phyloP scores from a whole-genome alignment of 1,140 invertebrate species.

The Dendroctonus ponderosae region DNA sequence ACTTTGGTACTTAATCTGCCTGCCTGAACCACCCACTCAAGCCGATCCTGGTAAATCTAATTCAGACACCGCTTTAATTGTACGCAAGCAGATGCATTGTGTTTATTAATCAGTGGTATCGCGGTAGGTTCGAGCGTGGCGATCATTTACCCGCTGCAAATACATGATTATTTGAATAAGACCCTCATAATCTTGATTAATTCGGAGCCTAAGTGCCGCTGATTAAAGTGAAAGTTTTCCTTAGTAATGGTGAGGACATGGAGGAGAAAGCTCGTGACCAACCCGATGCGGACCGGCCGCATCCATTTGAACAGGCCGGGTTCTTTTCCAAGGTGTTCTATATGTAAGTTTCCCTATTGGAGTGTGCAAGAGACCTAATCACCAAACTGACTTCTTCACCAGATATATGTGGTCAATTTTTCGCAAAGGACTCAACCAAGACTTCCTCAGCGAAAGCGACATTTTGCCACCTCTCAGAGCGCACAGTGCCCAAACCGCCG shows the following conservation, averaged over 20 bases:
- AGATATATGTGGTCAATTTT: conserved; percentile 44
- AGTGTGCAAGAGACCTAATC: no score
- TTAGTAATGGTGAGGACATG: not conserved
- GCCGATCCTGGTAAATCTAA: no score
- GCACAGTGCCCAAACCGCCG: conserved; percentile 46
- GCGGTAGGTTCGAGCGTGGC: no score
- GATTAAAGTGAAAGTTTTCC: not conserved
- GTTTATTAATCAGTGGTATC: no score
- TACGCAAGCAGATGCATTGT: no score
- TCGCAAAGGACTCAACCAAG: conserved; percentile 21
- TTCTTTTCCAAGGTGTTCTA: conserved; percentile 30
- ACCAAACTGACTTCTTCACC: conserved; percentile 50
- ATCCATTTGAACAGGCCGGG: conserved; percentile 29
- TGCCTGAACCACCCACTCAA: no score
- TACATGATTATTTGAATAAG: no score
- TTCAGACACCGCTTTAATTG: no score
- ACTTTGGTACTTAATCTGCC: no score
- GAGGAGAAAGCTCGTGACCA: not conserved
- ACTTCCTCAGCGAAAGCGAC: conserved; percentile 28
- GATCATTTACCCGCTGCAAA: no score
- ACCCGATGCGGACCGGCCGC: not conserved
- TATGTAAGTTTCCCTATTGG: conserved; percentile 32
- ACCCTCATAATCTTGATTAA: no score
- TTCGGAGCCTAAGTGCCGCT: not conserved
- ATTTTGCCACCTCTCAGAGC: conserved; percentile 22